Evolutionary conservation across 1,140 invertebrate species (phyloP).

Genomic region (Cardiocondyla obscurior): DNA sequence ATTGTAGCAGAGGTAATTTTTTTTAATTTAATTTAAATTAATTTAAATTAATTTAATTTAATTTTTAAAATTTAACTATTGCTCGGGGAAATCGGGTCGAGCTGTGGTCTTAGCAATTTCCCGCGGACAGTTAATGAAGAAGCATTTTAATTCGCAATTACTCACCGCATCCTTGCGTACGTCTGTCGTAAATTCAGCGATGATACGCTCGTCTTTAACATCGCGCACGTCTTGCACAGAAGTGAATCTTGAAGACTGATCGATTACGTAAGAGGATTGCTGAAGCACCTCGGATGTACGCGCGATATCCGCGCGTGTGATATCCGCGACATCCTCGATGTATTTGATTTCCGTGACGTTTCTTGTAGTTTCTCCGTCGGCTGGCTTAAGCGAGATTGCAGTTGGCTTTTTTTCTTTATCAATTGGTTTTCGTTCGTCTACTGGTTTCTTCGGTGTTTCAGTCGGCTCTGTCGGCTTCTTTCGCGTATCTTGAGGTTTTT

Average conservation of each 20-base stretch:
- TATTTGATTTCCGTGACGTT: slow-evolving; percentile 57
- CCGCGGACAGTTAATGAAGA: slow-evolving; percentile 1
- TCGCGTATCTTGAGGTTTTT: slow-evolving; percentile 59
- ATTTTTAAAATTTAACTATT: background rate
- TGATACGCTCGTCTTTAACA: slow-evolving; percentile 70
- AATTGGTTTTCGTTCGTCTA: slow-evolving; percentile 41
- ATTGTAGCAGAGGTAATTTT: background rate
- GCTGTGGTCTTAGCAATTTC: background rate
- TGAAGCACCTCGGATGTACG: slow-evolving; percentile 71
- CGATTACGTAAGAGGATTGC: slow-evolving; percentile 73
- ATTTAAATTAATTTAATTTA: no score
- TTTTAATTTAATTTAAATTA: no score
- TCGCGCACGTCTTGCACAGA: slow-evolving; percentile 73
- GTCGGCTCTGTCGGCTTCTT: background rate
- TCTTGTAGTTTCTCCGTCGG: slow-evolving; percentile 3
- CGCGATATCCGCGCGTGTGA: slow-evolving; percentile 42
- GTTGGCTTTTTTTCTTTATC: background rate
- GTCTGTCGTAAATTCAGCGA: slow-evolving; percentile 71
- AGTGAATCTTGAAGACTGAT: slow-evolving; percentile 76
- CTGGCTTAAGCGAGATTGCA: background rate
- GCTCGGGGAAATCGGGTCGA: background rate
- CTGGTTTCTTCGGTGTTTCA: slow-evolving; percentile 49
- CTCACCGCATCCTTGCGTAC: slow-evolving; percentile 75
- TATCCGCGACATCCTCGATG: slow-evolving; percentile 58
- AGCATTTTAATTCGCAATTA: slow-evolving; percentile 46